Evolutionary conservation across 2,113 vertebrate genomes (phyloP).

Genomic region (Poicephalus meyeri): DNA sequence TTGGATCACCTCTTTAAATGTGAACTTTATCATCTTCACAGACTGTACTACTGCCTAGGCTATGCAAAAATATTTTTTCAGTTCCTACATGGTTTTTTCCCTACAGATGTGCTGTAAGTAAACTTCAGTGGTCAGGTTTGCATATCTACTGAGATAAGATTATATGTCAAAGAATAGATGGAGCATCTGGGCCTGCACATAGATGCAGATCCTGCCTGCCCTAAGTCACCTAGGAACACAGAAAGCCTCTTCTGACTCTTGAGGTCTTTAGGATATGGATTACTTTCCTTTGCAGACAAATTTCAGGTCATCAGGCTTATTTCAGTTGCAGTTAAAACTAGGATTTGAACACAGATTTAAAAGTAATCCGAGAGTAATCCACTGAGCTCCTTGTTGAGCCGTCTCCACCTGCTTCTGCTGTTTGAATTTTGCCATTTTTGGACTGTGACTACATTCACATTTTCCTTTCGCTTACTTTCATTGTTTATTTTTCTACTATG

Average conservation of each 20-base stretch:
- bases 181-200: not conserved
- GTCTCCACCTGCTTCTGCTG: slow-evolving; percentile 1
- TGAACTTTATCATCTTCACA: not conserved
- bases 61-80: not conserved
- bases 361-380: slow-evolving; percentile 23
- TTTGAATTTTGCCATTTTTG: slow-evolving; percentile 41
- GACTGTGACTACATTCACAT: not conserved
- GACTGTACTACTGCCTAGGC: not conserved
- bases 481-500: not conserved
- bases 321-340: slow-evolving; percentile 8
- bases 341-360: slow-evolving; percentile 48
- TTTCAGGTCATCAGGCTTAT: not conserved
- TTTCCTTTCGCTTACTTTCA: not conserved
- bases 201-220: not conserved
- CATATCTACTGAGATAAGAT: not conserved
- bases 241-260: not conserved
- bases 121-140: not conserved
- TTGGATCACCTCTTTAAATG: not conserved
- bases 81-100: not conserved
- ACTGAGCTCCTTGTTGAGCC: slow-evolving; percentile 23
- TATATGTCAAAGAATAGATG: not conserved
- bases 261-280: not conserved
- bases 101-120: not conserved
- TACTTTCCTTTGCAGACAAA: not conserved
- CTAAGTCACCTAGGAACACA: not conserved